These are phyloP conservation scores for Turritopsis dohrnii DNA, from an alignment of 30 jellyfish, hydroid and myxozoan genomes.

Conservation along the genomic window DNA sequence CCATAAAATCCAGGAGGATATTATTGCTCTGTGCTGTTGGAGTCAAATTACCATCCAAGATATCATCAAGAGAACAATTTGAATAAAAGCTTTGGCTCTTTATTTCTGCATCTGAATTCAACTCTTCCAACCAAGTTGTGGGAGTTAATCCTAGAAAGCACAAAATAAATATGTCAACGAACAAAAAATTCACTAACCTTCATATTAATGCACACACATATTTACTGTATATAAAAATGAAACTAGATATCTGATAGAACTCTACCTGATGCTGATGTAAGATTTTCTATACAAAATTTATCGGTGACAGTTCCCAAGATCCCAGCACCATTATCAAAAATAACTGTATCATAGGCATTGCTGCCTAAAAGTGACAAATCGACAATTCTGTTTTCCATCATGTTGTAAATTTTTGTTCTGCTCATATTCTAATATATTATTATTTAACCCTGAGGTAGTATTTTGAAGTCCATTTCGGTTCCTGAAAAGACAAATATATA, in stretches of 20 bases:
- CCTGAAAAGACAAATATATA: constrained; percentile 32
- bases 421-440: constrained; percentile 14
- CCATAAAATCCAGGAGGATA: neutral
- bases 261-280: neutral
- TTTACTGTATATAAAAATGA: no score
- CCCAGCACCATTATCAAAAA: constrained; percentile 59
- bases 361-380: constrained; percentile 30
- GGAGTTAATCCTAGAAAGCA: neutral
- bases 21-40: neutral
- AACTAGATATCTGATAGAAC: neutral
- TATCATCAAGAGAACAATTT: constrained; percentile 6
- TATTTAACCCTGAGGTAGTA: constrained; percentile 26
- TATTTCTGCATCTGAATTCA: neutral
- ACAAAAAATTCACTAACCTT: neutral
- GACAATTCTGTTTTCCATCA: constrained; percentile 19
- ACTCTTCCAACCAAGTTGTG: neutral
- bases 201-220: no score
- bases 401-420: constrained; percentile 6
- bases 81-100: neutral
- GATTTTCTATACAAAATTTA: constrained; percentile 2
- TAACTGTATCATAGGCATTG: constrained; percentile 41
- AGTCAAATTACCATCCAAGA: neutral
- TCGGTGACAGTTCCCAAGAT: constrained; percentile 44
- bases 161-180: neutral
- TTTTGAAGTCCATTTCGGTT: constrained; percentile 51